phyloP scores from a whole-genome alignment of 2,888 invertebrate species.

The Trimorus sp. region DNA sequence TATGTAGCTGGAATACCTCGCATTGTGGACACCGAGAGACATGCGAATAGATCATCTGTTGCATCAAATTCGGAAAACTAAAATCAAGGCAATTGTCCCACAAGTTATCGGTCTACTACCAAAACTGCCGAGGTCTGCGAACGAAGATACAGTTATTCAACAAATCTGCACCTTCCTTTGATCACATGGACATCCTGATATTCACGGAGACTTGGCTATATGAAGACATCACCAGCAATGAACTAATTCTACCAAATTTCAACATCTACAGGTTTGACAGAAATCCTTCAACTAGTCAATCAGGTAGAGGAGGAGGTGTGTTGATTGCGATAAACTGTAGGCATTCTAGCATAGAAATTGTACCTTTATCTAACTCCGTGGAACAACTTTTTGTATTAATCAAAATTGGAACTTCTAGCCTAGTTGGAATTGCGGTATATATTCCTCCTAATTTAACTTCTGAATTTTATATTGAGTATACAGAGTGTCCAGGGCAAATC shows the following conservation, averaged over 20 bases:
- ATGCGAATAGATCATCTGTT: too few relatives aligned
- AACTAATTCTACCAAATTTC: too few relatives aligned
- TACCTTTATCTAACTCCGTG: not conserved
- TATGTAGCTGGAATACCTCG: too few relatives aligned
- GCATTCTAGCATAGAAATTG: not conserved
- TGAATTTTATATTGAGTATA: too few relatives aligned
- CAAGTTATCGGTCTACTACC: conserved; percentile 9
- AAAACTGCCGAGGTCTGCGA: conserved; percentile 4
- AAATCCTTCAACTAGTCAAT: not conserved
- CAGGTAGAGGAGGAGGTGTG: not conserved
- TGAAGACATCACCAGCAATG: too few relatives aligned
- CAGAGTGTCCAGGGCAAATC: too few relatives aligned
- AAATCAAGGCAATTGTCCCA: conserved; percentile 1
- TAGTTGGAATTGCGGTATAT: too few relatives aligned
- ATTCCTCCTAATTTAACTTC: too few relatives aligned
- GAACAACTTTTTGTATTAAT: conserved; percentile 11
- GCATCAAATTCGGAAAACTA: conserved; percentile 2
- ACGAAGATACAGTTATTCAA: conserved; percentile 6
- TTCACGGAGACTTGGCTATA: too few relatives aligned
- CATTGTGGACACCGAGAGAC: too few relatives aligned
- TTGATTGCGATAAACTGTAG: not conserved
- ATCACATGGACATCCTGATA: too few relatives aligned
- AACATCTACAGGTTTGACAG: too few relatives aligned
- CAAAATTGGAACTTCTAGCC: not conserved
- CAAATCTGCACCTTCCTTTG: not conserved